Base-by-base conservation (phyloP, 2,797 vertebrate genomes). In the Enteromius mattozi region DNA sequence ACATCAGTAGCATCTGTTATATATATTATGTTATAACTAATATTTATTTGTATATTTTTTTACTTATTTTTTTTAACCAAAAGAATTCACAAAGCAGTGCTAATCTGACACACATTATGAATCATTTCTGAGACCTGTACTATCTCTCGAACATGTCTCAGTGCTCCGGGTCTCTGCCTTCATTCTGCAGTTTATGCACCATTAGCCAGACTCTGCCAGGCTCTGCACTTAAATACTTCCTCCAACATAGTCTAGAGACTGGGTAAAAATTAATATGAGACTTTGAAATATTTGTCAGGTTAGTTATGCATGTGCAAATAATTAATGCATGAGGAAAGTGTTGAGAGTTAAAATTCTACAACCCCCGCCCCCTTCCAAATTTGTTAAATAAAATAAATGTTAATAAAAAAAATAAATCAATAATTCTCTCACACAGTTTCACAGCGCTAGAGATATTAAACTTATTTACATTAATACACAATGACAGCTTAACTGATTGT, bases 401-500 rank as follows among this genome's bases (percentile, higher is more conserved):
- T 74, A 16, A 9, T 17, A 37, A 66, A 47, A 47, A 1, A 1
- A 37, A 61, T 51, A 75, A 51, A 49, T 66, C 3, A 37, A 63
- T 65, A 49, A 65, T 37, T 65, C 40, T 27, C 10, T 21, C 5
- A 40, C 17, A 56, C 42, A 24, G 47, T 45, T 56, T 35, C 9
- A 4, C 16, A 9, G 16, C 17, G 21, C 14, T 6, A 65, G 42
- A 82, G 30, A 37, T 65, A 82, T 74, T 45, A 63, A 9, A 47
- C 27, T 19, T 63, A 63, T 63, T 82, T 74, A 75, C 30, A 65
- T 75, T 65, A 65, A 75, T 65, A 75, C 76, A 83, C 74, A 83
- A 42, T 69, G 82, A 69, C 82, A 83, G 51, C 12, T 9, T 69
- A 69, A 78, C 69, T 78, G 63, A 83, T 83, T 78, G 42, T n/a